These are phyloP conservation scores for Osmerus mordax DNA, from an alignment of 2,113 vertebrate genomes.

Conservation along the genomic window DNA sequence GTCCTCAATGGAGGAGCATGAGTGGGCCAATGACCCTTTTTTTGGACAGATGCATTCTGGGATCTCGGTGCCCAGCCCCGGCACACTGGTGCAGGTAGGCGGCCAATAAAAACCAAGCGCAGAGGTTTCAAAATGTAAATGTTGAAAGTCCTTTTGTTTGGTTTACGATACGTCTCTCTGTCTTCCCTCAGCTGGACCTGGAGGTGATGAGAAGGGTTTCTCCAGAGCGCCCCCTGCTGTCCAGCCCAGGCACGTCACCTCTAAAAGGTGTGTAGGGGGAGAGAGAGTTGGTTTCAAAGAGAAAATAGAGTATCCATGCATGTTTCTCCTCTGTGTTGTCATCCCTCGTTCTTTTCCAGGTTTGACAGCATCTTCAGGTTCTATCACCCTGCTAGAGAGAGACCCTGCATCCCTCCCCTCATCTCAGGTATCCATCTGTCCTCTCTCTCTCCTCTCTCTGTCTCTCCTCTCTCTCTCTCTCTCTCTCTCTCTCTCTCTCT, in stretches of 20 bases:
- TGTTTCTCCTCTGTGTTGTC: neutral
- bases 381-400: conserved; percentile 75
- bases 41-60: conserved; percentile 62
- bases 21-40: conserved; percentile 61
- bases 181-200: conserved; percentile 54
- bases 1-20: conserved; percentile 53
- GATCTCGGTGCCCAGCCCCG: conserved; percentile 52
- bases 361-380: conserved; percentile 63
- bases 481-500: no score
- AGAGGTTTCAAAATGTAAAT: no score
- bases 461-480: no score
- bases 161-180: neutral
- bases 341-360: conserved; percentile 32
- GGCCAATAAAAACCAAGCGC: neutral
- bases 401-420: conserved; percentile 60
- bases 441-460: no score
- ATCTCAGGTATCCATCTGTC: conserved; percentile 62
- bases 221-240: conserved; percentile 10
- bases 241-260: conserved; percentile 8
- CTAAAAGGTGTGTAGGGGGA: conserved; percentile 32
- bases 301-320: neutral
- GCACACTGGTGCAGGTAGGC: conserved; percentile 54
- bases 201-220: conserved; percentile 47
- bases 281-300: neutral
- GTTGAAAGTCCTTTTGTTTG: neutral